Evolutionary conservation across 2,888 invertebrate species (phyloP).

Genomic region (Patella pellucida): DNA sequence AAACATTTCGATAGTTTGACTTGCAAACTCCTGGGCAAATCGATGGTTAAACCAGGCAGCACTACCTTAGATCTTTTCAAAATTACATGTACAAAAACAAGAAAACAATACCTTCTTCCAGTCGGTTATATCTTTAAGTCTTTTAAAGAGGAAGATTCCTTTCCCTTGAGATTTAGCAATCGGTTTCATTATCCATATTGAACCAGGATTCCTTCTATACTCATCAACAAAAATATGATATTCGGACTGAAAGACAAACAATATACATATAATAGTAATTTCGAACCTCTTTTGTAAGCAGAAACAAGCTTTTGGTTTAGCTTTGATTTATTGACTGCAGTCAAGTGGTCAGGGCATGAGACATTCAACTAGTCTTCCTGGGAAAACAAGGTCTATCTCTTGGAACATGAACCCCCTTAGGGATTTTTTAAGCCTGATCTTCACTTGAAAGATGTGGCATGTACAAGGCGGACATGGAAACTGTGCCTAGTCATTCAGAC

Average conservation of each 20-base stretch:
- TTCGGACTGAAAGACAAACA: conserved; percentile 72
- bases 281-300: no score
- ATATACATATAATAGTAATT: no score
- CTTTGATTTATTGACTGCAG: no score
- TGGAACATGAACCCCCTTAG: no score
- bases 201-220: conserved; percentile 74
- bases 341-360: no score
- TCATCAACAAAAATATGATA: conserved; percentile 78
- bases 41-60: not conserved
- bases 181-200: conserved; percentile 79
- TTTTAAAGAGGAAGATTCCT: conserved; percentile 77
- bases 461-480: no score
- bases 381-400: no score
- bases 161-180: conserved; percentile 76
- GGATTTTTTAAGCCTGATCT: no score
- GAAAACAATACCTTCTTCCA: conserved; percentile 71
- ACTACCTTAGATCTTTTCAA: not conserved
- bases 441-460: no score
- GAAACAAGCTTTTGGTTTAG: no score
- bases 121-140: conserved; percentile 74
- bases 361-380: no score
- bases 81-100: not conserved
- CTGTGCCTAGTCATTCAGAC: no score
- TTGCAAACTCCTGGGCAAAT: not conserved
- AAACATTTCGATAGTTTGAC: not conserved